phyloP scores from a whole-genome alignment of 2,888 invertebrate genomes.

The Rhaphigaster nebulosa region DNA sequence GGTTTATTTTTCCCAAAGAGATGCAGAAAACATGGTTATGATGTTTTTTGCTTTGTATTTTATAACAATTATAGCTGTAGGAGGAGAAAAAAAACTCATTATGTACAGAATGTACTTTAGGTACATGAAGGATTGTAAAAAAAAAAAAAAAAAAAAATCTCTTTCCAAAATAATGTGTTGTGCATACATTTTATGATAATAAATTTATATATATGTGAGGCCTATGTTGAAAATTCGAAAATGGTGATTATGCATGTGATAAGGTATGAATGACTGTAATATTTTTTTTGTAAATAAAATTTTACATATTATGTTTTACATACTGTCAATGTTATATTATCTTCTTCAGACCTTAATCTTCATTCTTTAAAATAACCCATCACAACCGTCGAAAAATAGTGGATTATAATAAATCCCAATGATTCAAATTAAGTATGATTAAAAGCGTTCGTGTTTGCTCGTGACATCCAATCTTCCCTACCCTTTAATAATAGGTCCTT shows the following conservation, averaged over 20 bases:
- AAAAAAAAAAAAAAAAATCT: no score
- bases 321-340: not conserved
- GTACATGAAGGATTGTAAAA: not conserved
- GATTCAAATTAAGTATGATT: no score
- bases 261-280: not conserved
- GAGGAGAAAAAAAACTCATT: no score
- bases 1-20: not conserved
- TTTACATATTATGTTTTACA: constrained; percentile 40
- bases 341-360: not conserved
- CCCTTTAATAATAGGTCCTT: no score
- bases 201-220: constrained; percentile 14
- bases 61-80: not conserved
- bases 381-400: no score
- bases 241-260: constrained; percentile 6
- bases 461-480: no score
- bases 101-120: not conserved
- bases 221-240: not conserved
- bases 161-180: not conserved
- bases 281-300: constrained; percentile 46
- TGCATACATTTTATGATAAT: not conserved
- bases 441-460: no score
- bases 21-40: no score
- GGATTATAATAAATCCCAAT: no score
- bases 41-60: not conserved
- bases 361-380: no score